phyloP scores from a whole-genome alignment of 2,113 vertebrate genomes.

The Oryzias javanicus region DNA sequence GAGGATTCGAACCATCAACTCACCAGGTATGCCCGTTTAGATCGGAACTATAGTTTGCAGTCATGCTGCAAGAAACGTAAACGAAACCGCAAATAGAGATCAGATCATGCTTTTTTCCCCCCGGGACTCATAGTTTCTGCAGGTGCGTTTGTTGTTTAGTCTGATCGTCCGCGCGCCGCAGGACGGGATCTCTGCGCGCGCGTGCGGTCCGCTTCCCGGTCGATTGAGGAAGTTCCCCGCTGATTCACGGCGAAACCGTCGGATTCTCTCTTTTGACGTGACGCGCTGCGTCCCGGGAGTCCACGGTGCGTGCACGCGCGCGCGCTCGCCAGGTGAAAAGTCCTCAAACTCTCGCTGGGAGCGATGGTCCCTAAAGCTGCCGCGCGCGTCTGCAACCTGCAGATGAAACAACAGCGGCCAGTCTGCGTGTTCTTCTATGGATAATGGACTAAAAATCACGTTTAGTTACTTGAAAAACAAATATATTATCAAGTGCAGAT shows the following conservation, averaged over 20 bases:
- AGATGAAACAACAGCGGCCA: no score
- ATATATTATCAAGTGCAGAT: no score
- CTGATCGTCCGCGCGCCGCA: no score
- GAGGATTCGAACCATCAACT: slow-evolving; percentile 37
- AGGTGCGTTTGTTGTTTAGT: no score
- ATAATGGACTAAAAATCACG: no score
- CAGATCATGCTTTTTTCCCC: neutral
- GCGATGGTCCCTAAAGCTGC: neutral
- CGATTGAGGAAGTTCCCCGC: slow-evolving; percentile 10
- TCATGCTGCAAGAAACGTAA: slow-evolving; percentile 6
- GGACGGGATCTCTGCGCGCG: neutral
- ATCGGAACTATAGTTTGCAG: neutral
- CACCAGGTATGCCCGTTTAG: slow-evolving; percentile 53
- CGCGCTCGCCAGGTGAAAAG: neutral
- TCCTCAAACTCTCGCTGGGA: neutral
- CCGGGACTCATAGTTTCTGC: no score
- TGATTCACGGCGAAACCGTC: slow-evolving; percentile 23
- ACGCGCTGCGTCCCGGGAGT: no score
- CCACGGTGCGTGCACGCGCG: neutral
- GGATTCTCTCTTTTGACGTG: neutral
- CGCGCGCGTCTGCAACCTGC: no score
- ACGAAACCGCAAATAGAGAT: neutral
- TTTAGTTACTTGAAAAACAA: no score
- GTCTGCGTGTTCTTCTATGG: no score
- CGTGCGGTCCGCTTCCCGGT: neutral